Evolutionary conservation across 2,113 vertebrate species (phyloP).

Genomic region (Mustela lutreola): DNA sequence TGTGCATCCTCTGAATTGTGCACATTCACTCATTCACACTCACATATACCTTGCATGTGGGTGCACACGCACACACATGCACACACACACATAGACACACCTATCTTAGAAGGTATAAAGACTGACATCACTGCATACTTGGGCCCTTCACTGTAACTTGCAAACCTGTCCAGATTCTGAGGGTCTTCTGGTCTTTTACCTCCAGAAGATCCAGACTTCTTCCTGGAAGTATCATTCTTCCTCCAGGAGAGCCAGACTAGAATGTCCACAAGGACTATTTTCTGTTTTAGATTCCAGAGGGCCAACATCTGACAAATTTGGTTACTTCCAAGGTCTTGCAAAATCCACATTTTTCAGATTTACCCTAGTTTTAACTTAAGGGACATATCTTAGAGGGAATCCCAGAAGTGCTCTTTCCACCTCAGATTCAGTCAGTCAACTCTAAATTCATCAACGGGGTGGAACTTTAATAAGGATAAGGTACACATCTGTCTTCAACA

Average conservation of each 20-base stretch:
- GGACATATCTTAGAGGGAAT: background rate
- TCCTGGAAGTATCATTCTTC: background rate
- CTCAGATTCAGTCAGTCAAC: background rate
- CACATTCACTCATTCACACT: background rate
- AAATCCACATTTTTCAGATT: background rate
- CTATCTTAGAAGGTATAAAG: background rate
- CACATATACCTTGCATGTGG: background rate
- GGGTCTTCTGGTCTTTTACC: background rate
- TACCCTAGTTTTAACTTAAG: constrained; percentile 25
- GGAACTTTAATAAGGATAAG: background rate
- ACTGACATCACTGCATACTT: background rate
- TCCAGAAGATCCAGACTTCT: too few species aligned
- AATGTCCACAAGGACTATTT: background rate
- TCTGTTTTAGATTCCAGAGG: background rate
- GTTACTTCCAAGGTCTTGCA: background rate
- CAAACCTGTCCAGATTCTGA: background rate
- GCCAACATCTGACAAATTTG: background rate
- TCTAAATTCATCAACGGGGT: background rate
- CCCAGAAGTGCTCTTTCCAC: background rate
- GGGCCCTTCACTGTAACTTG: background rate
- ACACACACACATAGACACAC: background rate
- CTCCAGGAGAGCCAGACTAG: background rate
- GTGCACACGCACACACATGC: background rate
- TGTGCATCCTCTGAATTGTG: background rate
- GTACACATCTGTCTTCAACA: background rate